Evolutionary conservation across 2,888 invertebrate genomes (phyloP).

Genomic region (Polyploca ridens): DNA sequence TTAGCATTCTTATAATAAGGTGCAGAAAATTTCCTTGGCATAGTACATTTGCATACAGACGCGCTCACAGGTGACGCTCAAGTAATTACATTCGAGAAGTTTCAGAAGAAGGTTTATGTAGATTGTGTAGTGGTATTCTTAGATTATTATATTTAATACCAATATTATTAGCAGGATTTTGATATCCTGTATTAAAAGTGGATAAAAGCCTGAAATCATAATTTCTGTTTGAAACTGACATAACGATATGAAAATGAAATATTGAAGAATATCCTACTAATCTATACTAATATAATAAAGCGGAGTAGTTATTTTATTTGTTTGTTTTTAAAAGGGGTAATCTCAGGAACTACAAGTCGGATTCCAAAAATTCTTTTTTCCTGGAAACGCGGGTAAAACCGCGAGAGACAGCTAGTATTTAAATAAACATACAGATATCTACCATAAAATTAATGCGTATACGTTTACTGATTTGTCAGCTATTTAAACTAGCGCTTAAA

Average conservation of each 20-base stretch:
- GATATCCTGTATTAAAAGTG: not conserved
- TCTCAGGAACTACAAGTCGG: no score
- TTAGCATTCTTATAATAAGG: slow-evolving; percentile 75
- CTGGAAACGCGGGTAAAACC: no score
- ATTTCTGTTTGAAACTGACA: no score
- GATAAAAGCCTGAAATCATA: no score
- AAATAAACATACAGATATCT: no score
- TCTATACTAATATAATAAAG: no score
- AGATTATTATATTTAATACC: slow-evolving; percentile 34
- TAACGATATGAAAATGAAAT: no score
- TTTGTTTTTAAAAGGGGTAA: no score
- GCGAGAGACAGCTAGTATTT: no score
- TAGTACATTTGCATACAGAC: slow-evolving; percentile 74
- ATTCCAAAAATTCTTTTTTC: no score
- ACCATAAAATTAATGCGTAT: not conserved
- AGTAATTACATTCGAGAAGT: slow-evolving; percentile 78
- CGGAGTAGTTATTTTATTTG: no score
- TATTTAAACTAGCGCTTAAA: slow-evolving; percentile 10
- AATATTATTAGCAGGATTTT: slow-evolving; percentile 35
- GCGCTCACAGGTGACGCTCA: slow-evolving; percentile 77
- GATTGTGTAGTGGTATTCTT: slow-evolving; percentile 52
- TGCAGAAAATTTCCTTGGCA: slow-evolving; percentile 72
- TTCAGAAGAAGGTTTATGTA: slow-evolving; percentile 70
- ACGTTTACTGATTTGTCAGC: not conserved
- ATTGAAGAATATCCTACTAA: no score